A percentile compares a stretch with the other conserved stretches of the same genome.
phyloP scores from a whole-genome alignment of 64 coral and sea anemone genomes.

The Pocillopora damicornis region DNA sequence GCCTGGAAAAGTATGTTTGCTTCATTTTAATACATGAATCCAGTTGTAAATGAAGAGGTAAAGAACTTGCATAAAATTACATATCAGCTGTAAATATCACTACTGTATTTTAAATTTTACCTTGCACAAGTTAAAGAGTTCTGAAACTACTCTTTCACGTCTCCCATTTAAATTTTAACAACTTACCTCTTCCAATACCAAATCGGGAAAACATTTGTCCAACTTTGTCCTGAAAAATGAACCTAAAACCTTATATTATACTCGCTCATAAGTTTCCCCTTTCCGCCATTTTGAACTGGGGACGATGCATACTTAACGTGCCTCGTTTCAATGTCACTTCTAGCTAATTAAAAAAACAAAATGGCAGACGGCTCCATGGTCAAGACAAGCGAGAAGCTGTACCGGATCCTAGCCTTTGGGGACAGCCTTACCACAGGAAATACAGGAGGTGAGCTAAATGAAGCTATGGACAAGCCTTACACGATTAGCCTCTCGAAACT shows the following conservation, averaged over 20 bases:
- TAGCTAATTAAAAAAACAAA: neutral
- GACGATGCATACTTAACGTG: neutral
- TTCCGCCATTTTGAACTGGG: neutral
- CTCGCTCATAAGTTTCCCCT: neutral
- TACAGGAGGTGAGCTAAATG: conserved; percentile 56
- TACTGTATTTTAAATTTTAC: too few species aligned
- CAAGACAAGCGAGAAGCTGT: neutral
- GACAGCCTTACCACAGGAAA: conserved; percentile 83
- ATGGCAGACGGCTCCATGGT: neutral
- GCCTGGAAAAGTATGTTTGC: too few species aligned
- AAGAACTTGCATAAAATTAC: too few species aligned
- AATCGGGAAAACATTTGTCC: conserved; percentile 16
- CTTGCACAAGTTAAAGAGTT: neutral
- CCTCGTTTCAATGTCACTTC: neutral
- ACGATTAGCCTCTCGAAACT: conserved; percentile 43
- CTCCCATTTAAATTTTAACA: neutral
- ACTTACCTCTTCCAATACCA: conserved; percentile 17
- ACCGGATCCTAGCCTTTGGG: conserved; percentile 79
- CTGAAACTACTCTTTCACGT: neutral
- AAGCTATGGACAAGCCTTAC: conserved; percentile 51
- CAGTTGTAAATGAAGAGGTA: too few species aligned
- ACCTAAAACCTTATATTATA: neutral
- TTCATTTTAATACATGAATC: too few species aligned
- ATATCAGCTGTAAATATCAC: too few species aligned
- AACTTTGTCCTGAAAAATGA: neutral